Conservation (phyloP, 2,797 vertebrate species). For the Delichon dasypus region DNA sequence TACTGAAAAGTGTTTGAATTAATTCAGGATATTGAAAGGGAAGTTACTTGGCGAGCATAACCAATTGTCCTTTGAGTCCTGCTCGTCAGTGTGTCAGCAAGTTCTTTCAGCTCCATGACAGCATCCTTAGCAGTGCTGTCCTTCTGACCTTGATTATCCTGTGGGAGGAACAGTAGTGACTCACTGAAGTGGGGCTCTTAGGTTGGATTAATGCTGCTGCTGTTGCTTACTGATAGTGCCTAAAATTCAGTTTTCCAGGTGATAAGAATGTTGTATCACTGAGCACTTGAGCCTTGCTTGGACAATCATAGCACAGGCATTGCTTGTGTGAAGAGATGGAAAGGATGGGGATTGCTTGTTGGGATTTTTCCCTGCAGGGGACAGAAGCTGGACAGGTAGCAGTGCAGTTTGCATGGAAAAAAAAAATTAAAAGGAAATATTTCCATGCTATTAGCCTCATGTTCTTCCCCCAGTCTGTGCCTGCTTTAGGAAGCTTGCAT, state of each 20-base stretch:
- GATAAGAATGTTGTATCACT: not conserved
- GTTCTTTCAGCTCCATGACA: not conserved
- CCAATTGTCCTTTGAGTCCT: not conserved
- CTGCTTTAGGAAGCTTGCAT: not conserved
- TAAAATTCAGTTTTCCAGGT: not conserved
- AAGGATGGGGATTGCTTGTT: not conserved
- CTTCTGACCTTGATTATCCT: not conserved
- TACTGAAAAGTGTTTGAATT: not conserved
- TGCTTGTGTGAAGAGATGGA: not conserved
- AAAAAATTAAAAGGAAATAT: not conserved
- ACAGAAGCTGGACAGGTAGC: not conserved
- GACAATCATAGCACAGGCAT: not conserved
- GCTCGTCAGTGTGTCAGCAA: not conserved
- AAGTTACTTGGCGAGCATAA: not conserved
- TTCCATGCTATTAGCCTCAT: not conserved
- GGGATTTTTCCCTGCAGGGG: not conserved
- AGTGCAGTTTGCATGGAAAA: rapidly evolving
- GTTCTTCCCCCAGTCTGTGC: not conserved
- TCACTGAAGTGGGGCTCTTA: not conserved
- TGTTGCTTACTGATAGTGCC: not conserved
- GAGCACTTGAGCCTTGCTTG: not conserved
- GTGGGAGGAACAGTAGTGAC: not conserved
- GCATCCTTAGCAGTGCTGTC: not conserved
- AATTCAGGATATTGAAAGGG: not conserved
- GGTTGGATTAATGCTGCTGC: not conserved